A percentile compares a stretch with the other conserved stretches of the same genome.
Conservation (phyloP, 2,797 vertebrate genomes). For the Hyperoplus lanceolatus region DNA sequence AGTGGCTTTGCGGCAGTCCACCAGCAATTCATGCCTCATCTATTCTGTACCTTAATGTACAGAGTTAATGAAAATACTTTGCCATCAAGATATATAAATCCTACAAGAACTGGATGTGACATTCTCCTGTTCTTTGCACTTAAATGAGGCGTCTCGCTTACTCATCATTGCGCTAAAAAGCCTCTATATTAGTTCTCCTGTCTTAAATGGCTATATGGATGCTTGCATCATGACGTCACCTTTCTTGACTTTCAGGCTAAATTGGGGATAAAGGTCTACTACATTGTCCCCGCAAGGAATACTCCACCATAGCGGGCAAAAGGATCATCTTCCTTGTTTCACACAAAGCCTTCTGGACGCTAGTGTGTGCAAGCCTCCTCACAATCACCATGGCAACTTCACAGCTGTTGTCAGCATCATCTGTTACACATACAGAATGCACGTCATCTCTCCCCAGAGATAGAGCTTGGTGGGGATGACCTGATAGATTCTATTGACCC, state of each 20-base stretch:
- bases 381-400: slow-evolving; percentile 6
- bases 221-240: no score
- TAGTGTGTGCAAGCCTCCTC: neutral
- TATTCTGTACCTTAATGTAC: neutral
- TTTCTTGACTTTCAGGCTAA: no score
- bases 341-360: neutral
- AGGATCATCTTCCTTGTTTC: neutral
- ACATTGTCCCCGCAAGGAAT: neutral
- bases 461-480: neutral
- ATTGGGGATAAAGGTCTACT: no score
- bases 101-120: neutral
- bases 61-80: neutral
- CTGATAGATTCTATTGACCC: neutral
- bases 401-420: slow-evolving; percentile 16
- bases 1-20: slow-evolving; percentile 5
- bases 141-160: neutral
- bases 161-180: no score
- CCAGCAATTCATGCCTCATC: slow-evolving; percentile 9
- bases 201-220: no score
- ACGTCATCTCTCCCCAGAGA: neutral
- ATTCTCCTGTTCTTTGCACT: slow-evolving; percentile 10
- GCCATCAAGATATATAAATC: neutral
- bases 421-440: neutral
- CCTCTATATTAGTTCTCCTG: no score
- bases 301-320: neutral